A percentile compares a stretch with the other conserved stretches of the same genome.
phyloP scores from a whole-genome alignment of 1,140 invertebrate genomes.

The Atta cephalotes region DNA sequence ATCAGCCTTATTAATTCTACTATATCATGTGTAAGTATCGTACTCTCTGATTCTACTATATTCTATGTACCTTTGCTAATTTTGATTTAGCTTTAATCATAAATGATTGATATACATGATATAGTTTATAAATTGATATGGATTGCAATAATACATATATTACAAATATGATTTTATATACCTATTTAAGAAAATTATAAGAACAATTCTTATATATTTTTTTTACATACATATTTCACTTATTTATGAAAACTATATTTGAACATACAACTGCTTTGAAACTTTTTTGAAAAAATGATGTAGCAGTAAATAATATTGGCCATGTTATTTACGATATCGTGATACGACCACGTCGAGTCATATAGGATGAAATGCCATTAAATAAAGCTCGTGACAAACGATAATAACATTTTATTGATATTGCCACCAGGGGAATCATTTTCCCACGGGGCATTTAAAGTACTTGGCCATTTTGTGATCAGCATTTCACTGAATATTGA shows the following conservation, averaged over 20 bases:
- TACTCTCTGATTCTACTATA: constrained; percentile 1
- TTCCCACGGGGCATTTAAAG: constrained; percentile 40
- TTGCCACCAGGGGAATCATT: not conserved
- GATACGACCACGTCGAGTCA: not conserved
- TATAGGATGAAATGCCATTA: constrained; percentile 18
- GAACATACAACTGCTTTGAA: not conserved
- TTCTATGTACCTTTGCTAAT: not conserved
- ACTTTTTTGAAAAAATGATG: not conserved
- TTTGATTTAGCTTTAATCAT: not conserved
- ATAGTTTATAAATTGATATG: not conserved
- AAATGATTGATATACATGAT: not conserved
- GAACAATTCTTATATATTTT: not conserved
- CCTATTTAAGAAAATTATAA: not conserved
- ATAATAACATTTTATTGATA: constrained; percentile 55
- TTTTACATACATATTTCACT: not conserved
- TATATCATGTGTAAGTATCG: not conserved
- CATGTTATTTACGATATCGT: constrained; percentile 18
- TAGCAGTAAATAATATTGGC: not conserved
- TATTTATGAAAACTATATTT: not conserved
- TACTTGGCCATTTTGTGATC: constrained; percentile 28
- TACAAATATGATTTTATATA: not conserved
- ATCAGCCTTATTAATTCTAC: not conserved
- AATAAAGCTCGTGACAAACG: constrained; percentile 38
- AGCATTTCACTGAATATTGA: constrained; percentile 25
- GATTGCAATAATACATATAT: not conserved